phyloP scores from a whole-genome alignment of 2,113 vertebrate species.

The Hyla sarda region DNA sequence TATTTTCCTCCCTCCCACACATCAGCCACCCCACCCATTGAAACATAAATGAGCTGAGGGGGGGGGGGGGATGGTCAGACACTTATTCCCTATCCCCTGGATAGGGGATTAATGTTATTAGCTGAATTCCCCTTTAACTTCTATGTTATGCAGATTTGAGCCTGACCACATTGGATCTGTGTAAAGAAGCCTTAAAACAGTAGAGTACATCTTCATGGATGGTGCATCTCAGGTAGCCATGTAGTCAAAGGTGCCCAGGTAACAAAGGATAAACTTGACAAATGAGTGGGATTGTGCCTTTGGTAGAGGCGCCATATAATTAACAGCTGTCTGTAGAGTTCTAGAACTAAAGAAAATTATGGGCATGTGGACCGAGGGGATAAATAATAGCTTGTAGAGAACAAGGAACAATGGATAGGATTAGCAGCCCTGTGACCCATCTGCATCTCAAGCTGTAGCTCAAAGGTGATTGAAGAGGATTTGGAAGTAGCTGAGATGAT shows the following conservation, averaged over 20 bases:
- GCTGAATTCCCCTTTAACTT: too few relatives aligned
- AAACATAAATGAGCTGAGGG: too few relatives aligned
- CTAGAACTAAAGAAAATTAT: background rate
- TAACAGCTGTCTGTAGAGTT: background rate
- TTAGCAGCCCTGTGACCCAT: constrained; percentile 1
- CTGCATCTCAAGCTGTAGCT: constrained; percentile 26
- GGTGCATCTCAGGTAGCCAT: too few relatives aligned
- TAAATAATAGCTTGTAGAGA: constrained; percentile 14
- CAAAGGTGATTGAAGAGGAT: constrained; percentile 20
- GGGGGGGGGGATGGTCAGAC: too few relatives aligned
- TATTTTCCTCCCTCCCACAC: too few relatives aligned
- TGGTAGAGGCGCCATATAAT: background rate
- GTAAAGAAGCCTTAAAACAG: too few relatives aligned
- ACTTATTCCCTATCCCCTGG: too few relatives aligned
- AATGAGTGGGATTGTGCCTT: background rate
- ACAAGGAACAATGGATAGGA: background rate
- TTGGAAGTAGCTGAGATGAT: constrained; percentile 15
- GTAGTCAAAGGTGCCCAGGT: background rate
- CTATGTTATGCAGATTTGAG: too few relatives aligned
- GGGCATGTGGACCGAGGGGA: background rate
- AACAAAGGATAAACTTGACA: background rate
- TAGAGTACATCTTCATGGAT: too few relatives aligned
- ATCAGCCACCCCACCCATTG: too few relatives aligned
- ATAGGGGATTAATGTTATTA: too few relatives aligned
- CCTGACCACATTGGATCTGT: too few relatives aligned